Evolutionary conservation across 2,113 vertebrate species (phyloP), one percentile per base, ranked within the genome.

Genomic region (Tenebrosternarchus preto): DNA sequence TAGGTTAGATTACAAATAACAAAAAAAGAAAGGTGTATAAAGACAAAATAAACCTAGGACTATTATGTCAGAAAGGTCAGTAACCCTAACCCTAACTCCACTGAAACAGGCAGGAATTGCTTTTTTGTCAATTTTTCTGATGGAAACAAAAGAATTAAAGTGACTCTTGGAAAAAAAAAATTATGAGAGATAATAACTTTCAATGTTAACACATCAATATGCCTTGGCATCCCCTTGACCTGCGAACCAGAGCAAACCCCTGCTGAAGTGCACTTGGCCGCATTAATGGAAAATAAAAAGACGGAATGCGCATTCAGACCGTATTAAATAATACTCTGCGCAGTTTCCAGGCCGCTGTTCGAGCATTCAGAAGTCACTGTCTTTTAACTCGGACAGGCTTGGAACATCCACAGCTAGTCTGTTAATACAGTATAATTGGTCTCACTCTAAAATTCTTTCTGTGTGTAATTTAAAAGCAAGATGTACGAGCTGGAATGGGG

Each of bases 161-260:
- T 17, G 16, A 20, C 74, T 68, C 27, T 77, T 15, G 15, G n/a
- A n/a, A n/a, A n/a, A 55, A 24, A 56, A 56, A 24, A 22, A 29
- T 43, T n/a, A 39, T 8, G 24, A 57, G 29, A 33, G 53, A 36
- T 73, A 75, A 70, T 68, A 66, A 73, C 39, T 20, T n/a, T 43
- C 53, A 27, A 39, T 8, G 66, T 73, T 64, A 73, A 8, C 2
- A 2, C 24, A 19, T 29, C 59, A 22, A 46, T 24, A 39, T 39
- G 36, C 25, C 20, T n/a, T 70, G 64, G 46, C 31, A 71, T 67
- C 59, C 25, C 53, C 69, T 73, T 73, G 73, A 80, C 78, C 82
- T 57, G 43, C 29, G 27, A 56, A 71, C 50, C 43, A 16, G 53
- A 68, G 43, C 73, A 39, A 29, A 75, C 72, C 77, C 55, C 11